A percentile compares a stretch with the other conserved stretches of the same genome.
phyloP scores from a whole-genome alignment of 2,113 vertebrate genomes.

The Nothoprocta pentlandii region DNA sequence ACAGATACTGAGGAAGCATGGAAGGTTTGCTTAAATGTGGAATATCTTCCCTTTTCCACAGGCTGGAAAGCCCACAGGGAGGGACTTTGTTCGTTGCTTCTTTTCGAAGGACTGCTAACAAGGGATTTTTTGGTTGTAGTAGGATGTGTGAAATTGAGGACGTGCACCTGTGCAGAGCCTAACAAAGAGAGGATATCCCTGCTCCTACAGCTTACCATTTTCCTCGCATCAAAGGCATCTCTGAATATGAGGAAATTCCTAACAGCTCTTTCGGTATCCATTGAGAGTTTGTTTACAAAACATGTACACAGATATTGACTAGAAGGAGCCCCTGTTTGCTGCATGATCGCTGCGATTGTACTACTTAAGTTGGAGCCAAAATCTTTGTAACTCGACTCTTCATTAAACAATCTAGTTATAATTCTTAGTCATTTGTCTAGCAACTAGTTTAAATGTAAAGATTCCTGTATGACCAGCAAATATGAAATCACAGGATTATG shows the following conservation, averaged over 20 bases:
- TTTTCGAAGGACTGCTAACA: background rate
- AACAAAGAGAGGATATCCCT: conserved; percentile 50
- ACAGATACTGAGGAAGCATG: background rate
- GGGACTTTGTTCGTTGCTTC: background rate
- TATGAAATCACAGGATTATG: background rate
- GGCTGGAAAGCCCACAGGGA: background rate
- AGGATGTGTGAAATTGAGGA: background rate
- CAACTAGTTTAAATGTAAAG: background rate
- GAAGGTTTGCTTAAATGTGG: background rate
- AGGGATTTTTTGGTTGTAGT: background rate
- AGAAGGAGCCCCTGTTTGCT: background rate
- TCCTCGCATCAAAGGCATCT: conserved; percentile 27
- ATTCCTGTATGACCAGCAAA: background rate
- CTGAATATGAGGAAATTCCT: background rate
- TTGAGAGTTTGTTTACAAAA: background rate
- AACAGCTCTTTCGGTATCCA: background rate
- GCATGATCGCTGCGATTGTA: background rate
- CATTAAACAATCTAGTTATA: background rate
- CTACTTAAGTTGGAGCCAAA: background rate
- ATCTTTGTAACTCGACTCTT: background rate
- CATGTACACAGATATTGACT: background rate
- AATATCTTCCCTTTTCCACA: background rate
- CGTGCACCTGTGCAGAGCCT: background rate
- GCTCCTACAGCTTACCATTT: conserved; percentile 51
- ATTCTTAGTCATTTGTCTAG: background rate